Evolutionary conservation across 2,797 vertebrate genomes (phyloP).

Genomic region (Protosalanx chinensis): DNA sequence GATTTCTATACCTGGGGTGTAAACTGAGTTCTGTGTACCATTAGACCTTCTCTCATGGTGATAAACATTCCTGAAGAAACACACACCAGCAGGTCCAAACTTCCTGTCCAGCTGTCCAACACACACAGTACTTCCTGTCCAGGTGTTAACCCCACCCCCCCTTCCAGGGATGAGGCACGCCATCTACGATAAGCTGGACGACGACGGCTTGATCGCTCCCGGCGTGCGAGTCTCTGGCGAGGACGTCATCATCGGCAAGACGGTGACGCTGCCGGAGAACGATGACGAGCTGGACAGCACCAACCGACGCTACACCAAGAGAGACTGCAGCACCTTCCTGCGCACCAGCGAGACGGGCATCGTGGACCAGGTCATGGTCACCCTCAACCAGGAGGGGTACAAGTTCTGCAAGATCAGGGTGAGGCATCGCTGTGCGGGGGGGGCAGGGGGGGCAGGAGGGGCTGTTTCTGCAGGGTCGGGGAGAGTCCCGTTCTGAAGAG

Average conservation of each 20-base stretch:
- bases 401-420: constrained; percentile 99
- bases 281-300: constrained; percentile 94
- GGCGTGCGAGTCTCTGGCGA: constrained; percentile 96
- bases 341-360: constrained; percentile 97
- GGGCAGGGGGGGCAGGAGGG: not conserved
- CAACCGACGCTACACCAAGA: constrained; percentile 91
- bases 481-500: no score
- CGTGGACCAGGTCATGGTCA: constrained; percentile 99
- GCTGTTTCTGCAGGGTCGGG: no score
- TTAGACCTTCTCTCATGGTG: no score
- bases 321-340: constrained; percentile 96
- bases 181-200: constrained; percentile 97
- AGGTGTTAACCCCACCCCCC: not conserved
- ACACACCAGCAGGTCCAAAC: not conserved
- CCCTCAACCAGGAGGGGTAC: constrained; percentile 98
- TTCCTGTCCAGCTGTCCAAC: not conserved
- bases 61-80: no score
- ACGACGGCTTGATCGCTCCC: constrained; percentile 94
- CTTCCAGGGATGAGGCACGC: constrained; percentile 93
- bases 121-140: not conserved
- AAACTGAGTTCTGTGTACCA: no score
- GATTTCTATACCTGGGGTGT: no score
- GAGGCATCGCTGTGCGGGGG: constrained; percentile 40
- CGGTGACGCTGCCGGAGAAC: constrained; percentile 91
- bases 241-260: constrained; percentile 98